Evolutionary conservation across 2,888 invertebrate species (phyloP).

Genomic region (Patella pellucida): DNA sequence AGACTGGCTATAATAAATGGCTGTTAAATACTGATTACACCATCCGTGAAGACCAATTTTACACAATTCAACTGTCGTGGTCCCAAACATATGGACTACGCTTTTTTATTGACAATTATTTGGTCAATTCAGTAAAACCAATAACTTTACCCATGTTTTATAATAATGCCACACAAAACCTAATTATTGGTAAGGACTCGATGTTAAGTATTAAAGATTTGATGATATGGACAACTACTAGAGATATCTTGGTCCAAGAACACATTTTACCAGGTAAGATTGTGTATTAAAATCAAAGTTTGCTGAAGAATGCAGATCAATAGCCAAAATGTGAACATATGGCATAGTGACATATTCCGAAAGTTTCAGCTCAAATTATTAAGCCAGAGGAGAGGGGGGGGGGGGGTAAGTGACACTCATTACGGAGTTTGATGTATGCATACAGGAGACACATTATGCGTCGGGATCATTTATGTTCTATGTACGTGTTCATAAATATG

Average conservation of each 20-base stretch:
- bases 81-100: background rate
- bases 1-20: constrained; percentile 20
- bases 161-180: background rate
- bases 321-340: too few relatives aligned
- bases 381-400: too few relatives aligned
- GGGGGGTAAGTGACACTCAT: too few relatives aligned
- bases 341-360: too few relatives aligned
- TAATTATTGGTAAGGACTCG: constrained; percentile 19
- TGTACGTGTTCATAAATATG: too few relatives aligned
- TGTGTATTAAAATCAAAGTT: background rate
- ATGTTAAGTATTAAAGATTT: constrained; percentile 13
- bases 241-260: constrained; percentile 17
- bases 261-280: constrained; percentile 20
- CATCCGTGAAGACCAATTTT: background rate
- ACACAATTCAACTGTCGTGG: constrained; percentile 24
- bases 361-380: too few relatives aligned
- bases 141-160: background rate
- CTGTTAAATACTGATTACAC: constrained; percentile 18
- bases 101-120: constrained; percentile 18
- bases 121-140: background rate
- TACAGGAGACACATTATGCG: too few relatives aligned
- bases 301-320: too few relatives aligned
- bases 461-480: too few relatives aligned
- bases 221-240: constrained; percentile 17
- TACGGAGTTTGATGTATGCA: too few relatives aligned